These are phyloP conservation scores for Phyllostomus hastatus DNA, from an alignment of 2,113 vertebrate species.

Conservation along the genomic window DNA sequence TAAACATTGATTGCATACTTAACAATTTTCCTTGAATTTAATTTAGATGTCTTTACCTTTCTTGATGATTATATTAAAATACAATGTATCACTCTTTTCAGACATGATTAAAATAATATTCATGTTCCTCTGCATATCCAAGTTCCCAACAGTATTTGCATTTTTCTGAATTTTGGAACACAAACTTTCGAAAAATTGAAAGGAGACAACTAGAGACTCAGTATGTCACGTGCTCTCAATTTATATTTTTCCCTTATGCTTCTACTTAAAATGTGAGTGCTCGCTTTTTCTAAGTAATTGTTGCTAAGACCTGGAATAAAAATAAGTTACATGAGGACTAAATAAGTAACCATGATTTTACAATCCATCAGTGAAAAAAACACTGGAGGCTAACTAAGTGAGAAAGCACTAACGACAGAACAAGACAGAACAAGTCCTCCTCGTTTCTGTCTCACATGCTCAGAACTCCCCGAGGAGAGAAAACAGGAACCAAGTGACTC, in stretches of 20 bases:
- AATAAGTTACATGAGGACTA: constrained; percentile 5
- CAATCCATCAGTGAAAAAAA: background rate
- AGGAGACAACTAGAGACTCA: background rate
- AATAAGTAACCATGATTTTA: constrained; percentile 3
- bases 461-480: background rate
- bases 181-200: background rate
- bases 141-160: background rate
- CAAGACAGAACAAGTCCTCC: background rate
- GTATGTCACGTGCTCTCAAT: background rate
- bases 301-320: background rate
- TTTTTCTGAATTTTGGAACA: background rate
- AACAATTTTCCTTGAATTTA: background rate
- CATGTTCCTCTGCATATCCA: background rate
- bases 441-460: background rate
- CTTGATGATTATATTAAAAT: background rate
- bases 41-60: background rate
- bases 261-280: background rate
- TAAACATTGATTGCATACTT: constrained; percentile 33
- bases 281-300: background rate
- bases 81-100: background rate
- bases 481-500: background rate
- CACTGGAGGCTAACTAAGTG: background rate
- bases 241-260: background rate
- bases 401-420: background rate
- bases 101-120: background rate